These are phyloP conservation scores for Pollimyrus isidori DNA, from an alignment of 2,113 vertebrate species.

Conservation along the genomic window DNA sequence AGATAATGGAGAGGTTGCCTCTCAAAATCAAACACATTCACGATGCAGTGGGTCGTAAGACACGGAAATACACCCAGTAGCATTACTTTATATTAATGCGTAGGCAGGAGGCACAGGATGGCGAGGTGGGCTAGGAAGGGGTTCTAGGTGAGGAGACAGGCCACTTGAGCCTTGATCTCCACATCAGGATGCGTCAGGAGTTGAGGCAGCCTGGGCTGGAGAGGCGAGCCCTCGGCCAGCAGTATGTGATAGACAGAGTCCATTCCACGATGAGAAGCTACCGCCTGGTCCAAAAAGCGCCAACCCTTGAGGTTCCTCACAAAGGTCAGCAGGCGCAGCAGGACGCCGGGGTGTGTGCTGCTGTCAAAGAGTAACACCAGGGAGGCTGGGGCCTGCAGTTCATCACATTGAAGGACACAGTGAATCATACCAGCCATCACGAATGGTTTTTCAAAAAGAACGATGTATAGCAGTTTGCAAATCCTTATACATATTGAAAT, in stretches of 20 bases:
- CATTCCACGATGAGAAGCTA: slow-evolving; percentile 48
- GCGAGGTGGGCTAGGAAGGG: background rate
- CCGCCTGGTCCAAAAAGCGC: slow-evolving; percentile 49
- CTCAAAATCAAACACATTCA: background rate
- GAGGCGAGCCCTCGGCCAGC: slow-evolving; percentile 62
- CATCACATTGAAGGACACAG: background rate
- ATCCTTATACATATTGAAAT: background rate
- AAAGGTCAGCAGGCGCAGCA: slow-evolving; percentile 71
- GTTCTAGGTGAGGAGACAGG: slow-evolving; percentile 60
- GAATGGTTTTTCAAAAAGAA: background rate
- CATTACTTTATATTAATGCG: background rate
- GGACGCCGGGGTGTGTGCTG: slow-evolving; percentile 61
- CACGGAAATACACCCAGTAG: background rate
- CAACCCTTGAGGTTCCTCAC: slow-evolving; percentile 70
- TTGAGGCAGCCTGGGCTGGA: slow-evolving; percentile 64
- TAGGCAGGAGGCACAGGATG: slow-evolving; percentile 10
- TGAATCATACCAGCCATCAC: background rate
- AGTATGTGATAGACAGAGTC: slow-evolving; percentile 73
- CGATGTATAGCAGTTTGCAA: background rate
- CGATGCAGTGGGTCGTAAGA: background rate
- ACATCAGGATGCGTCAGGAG: slow-evolving; percentile 69
- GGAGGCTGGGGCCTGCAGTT: slow-evolving; percentile 66
- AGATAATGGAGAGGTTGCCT: background rate
- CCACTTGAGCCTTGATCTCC: slow-evolving; percentile 77
- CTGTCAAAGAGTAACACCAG: slow-evolving; percentile 71